Percentiles rank a stretch among this genome's conserved stretches.
Evolutionary conservation across 2,113 vertebrate genomes (phyloP).

Genomic region (Psilopogon haemacephalus): DNA sequence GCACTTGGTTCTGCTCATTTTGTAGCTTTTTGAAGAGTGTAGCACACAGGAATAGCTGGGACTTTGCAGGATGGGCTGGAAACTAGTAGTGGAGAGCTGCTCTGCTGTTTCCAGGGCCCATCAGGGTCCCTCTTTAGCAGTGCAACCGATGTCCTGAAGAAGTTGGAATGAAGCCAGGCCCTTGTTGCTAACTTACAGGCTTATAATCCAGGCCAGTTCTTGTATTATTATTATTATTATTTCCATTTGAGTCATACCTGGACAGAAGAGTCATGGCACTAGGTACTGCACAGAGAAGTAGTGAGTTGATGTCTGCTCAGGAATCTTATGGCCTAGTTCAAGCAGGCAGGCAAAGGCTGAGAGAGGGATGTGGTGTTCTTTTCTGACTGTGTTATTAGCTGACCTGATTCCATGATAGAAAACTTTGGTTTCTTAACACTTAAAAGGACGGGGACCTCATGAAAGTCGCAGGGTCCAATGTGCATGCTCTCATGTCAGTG

Average conservation of each 20-base stretch:
- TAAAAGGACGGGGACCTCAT: not conserved
- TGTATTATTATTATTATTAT: not conserved
- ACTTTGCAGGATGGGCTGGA: not conserved
- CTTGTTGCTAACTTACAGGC: not conserved
- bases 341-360: not conserved
- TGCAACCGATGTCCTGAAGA: not conserved
- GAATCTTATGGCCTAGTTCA: not conserved
- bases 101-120: not conserved
- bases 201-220: not conserved
- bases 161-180: not conserved
- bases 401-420: not conserved
- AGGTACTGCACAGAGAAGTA: not conserved
- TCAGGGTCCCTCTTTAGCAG: not conserved
- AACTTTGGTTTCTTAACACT: not conserved
- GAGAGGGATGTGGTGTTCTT: not conserved
- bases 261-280: not conserved
- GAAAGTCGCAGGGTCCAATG: not conserved
- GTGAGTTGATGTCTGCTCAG: not conserved
- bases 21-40: not conserved
- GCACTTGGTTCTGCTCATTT: not conserved
- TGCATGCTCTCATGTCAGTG: not conserved
- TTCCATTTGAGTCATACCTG: not conserved
- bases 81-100: not conserved
- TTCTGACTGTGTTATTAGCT: not conserved
- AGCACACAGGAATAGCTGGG: not conserved